phyloP scores from a whole-genome alignment of 1,140 invertebrate genomes.

The Saccostrea cuccullata region DNA sequence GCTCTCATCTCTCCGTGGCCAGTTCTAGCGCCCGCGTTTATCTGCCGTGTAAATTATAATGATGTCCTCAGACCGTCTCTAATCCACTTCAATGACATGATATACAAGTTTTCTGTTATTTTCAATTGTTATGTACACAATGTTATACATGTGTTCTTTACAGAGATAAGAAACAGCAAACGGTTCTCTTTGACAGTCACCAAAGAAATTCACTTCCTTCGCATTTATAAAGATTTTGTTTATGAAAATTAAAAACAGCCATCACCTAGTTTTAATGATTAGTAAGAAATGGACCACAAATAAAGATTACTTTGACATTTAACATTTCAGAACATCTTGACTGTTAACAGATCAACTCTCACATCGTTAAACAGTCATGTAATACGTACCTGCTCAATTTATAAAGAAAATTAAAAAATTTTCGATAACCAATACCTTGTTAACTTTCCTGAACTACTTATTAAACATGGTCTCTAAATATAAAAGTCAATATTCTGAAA shows the following conservation, averaged over 20 bases:
- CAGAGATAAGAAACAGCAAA: neutral
- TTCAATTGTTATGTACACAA: slow-evolving; percentile 20
- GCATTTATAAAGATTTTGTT: no score
- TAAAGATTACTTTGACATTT: no score
- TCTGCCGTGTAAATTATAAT: neutral
- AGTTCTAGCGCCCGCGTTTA: neutral
- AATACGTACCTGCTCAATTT: neutral
- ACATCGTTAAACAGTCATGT: neutral
- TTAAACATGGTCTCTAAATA: neutral
- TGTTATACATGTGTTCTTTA: neutral
- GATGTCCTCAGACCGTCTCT: neutral
- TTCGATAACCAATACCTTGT: neutral
- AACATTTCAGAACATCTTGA: no score
- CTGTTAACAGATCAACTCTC: no score
- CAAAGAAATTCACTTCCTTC: neutral
- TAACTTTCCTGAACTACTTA: neutral
- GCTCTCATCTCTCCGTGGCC: neutral
- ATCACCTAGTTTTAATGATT: no score
- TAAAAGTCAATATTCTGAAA: slow-evolving; percentile 1
- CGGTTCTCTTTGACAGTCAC: neutral
- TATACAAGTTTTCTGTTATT: slow-evolving; percentile 36
- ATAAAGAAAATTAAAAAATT: neutral
- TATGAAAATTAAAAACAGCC: no score
- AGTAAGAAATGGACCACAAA: no score
- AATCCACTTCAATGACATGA: slow-evolving; percentile 8